Evolutionary conservation across 1,140 invertebrate genomes (phyloP), one percentile per base, ranked within the genome.

Genomic region (Drosophila auraria): DNA sequence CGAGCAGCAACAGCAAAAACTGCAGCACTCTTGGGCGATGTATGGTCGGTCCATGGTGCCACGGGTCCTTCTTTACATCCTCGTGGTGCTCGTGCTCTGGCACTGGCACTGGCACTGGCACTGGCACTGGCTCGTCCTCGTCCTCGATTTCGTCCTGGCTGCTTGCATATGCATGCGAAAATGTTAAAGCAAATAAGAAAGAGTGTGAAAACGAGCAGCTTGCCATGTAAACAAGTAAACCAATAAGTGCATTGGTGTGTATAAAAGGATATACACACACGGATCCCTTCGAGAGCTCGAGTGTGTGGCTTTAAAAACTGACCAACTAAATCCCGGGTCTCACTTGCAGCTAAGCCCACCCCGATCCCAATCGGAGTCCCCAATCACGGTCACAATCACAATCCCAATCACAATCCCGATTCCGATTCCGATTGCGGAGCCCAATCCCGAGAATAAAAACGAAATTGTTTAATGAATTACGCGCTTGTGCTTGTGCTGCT

Each of bases 141-240:
- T 45, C 53, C 53, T 69, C 62, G 47, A 49, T 44, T 38, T 57
- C 54, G 50, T 75, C 71, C 53, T 75, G 60, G 65, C 74, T 87
- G 78, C 84, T 84, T 90, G 84, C 86, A 89, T 89, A 89, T 89
- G 86, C 84, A 89, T 90, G 84, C 86, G 82, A 89, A 89, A 89
- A 90, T 89, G 84, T 89, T 71, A 84, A 89, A 90, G 84, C 86
- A 89, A 89, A 89, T 89, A 89, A 90, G 84, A 89, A 80, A 90
- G 86, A 90, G 84, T 89, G 84, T 89, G 84, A 89, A 89, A 90
- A 89, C 84, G 86, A 89, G 86, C 84, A 87, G 84, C 84, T 87
- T 87, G 84, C 86, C 84, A 87, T 87, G 84, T 90, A 89, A 89
- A 89, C 86, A 89, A 89, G 84, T 84, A 89, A 89, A 90, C 84